Evolutionary conservation across 2,113 vertebrate species (phyloP).

Genomic region (Epinephelus fuscoguttatus): DNA sequence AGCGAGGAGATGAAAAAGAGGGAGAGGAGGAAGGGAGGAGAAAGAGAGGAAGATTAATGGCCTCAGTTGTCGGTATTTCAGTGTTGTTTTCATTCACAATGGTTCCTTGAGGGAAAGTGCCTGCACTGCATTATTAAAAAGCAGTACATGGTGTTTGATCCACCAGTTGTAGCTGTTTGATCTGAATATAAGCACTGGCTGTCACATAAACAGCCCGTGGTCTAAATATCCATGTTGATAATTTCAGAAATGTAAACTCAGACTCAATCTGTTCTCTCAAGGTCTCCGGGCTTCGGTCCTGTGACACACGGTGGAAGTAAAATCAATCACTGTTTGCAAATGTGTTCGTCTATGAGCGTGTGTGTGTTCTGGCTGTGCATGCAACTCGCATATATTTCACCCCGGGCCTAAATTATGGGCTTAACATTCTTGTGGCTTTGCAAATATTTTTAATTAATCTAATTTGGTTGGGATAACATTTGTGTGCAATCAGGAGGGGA

Average conservation of each 20-base stretch:
- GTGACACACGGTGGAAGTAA: constrained; percentile 55
- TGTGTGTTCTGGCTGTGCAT: constrained; percentile 69
- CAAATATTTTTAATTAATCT: constrained; percentile 88
- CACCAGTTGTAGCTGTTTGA: constrained; percentile 64
- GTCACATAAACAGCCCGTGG: constrained; percentile 65
- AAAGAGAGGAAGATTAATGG: constrained; percentile 46
- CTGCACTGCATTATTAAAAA: constrained; percentile 64
- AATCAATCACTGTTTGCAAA: constrained; percentile 59
- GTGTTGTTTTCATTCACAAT: constrained; percentile 62
- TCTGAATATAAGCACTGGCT: constrained; percentile 62
- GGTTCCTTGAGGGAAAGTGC: constrained; percentile 54
- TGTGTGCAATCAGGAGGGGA: constrained; percentile 86
- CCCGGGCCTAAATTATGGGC: constrained; percentile 77
- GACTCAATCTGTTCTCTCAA: constrained; percentile 43
- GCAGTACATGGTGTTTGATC: constrained; percentile 62
- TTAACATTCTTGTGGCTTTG: constrained; percentile 86
- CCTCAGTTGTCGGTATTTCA: constrained; percentile 37
- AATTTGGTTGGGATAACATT: constrained; percentile 87
- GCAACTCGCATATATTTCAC: constrained; percentile 75
- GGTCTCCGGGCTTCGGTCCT: constrained; percentile 32
- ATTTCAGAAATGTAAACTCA: constrained; percentile 66
- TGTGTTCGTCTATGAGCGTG: constrained; percentile 49
- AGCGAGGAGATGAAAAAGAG: constrained; percentile 14
- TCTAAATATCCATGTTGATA: constrained; percentile 64
- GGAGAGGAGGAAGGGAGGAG: constrained; percentile 34